Evolutionary conservation across 2,888 invertebrate species (phyloP).

Genomic region (Lochmaea crataegi): DNA sequence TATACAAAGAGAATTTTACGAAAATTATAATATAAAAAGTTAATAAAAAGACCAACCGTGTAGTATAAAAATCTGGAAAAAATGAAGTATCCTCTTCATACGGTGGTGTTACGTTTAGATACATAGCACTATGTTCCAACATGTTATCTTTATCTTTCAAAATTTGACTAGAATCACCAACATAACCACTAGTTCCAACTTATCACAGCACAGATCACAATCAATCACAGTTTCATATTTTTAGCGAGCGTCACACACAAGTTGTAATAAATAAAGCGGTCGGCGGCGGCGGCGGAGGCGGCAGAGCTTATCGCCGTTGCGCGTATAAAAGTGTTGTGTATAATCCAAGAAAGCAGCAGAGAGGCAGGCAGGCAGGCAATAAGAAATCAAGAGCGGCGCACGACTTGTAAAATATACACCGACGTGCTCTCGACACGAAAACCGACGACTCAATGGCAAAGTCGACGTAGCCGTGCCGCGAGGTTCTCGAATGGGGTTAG

Average conservation of each 20-base stretch:
- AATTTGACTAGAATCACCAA: conserved; percentile 37
- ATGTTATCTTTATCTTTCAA: conserved; percentile 53
- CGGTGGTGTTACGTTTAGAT: conserved; percentile 61
- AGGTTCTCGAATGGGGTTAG: conserved; percentile 75
- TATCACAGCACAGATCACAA: conserved; percentile 43
- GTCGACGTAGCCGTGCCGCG: conserved; percentile 57
- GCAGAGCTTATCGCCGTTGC: no score
- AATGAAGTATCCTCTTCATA: conserved; percentile 61
- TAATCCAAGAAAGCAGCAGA: conserved; percentile 50
- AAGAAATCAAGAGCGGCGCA: conserved; percentile 31
- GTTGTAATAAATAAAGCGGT: conserved; percentile 8
- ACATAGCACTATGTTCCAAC: conserved; percentile 64
- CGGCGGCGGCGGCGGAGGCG: neutral
- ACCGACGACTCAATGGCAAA: conserved; percentile 63
- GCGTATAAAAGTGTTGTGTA: conserved; percentile 10
- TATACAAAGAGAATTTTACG: conserved; percentile 15
- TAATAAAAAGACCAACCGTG: conserved; percentile 59
- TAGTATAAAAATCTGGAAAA: conserved; percentile 63
- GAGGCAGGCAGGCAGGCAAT: conserved; percentile 56
- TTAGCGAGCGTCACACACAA: conserved; percentile 17
- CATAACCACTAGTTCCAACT: conserved; percentile 35
- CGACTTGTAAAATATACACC: conserved; percentile 19
- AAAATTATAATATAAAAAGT: neutral
- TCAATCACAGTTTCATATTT: conserved; percentile 37
- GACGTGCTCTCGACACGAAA: conserved; percentile 49